A percentile compares a stretch with the other conserved stretches of the same genome.
phyloP scores from a whole-genome alignment of 1,140 invertebrate genomes.

The Lepidostoma basale region DNA sequence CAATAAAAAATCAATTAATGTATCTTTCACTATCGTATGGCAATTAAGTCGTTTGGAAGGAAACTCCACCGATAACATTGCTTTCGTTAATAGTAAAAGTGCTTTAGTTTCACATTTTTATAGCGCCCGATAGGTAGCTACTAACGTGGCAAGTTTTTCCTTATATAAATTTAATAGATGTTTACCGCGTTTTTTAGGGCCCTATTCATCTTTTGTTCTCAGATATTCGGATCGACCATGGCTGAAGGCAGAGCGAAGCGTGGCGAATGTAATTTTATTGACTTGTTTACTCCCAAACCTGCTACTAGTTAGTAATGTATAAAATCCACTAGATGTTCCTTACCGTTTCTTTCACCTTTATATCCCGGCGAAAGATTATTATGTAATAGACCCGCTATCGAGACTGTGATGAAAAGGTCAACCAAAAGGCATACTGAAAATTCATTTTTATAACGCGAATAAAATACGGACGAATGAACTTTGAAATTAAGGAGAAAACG shows the following conservation, averaged over 20 bases:
- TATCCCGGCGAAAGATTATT: conserved; percentile 15
- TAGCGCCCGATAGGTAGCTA: conserved; percentile 8
- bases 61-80: neutral
- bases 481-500: conserved; percentile 12
- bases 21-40: neutral
- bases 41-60: neutral
- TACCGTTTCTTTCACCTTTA: conserved; percentile 32
- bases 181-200: conserved; percentile 43
- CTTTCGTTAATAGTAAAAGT: neutral
- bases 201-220: conserved; percentile 42
- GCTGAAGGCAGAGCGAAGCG: conserved; percentile 18
- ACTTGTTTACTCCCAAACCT: conserved; percentile 40
- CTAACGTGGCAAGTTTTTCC: conserved; percentile 34
- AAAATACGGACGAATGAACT: conserved; percentile 21
- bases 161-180: conserved; percentile 42
- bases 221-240: conserved; percentile 31
- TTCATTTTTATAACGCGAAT: conserved; percentile 23
- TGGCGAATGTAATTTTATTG: conserved; percentile 44
- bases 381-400: neutral
- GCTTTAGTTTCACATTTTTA: conserved; percentile 33
- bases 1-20: neutral
- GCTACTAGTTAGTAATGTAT: conserved; percentile 3
- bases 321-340: conserved; percentile 11
- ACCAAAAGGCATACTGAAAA: conserved; percentile 1
- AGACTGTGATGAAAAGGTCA: conserved; percentile 24